Evolutionary conservation across 1,140 invertebrate genomes (phyloP).

Genomic region (Bombus difficillimus): DNA sequence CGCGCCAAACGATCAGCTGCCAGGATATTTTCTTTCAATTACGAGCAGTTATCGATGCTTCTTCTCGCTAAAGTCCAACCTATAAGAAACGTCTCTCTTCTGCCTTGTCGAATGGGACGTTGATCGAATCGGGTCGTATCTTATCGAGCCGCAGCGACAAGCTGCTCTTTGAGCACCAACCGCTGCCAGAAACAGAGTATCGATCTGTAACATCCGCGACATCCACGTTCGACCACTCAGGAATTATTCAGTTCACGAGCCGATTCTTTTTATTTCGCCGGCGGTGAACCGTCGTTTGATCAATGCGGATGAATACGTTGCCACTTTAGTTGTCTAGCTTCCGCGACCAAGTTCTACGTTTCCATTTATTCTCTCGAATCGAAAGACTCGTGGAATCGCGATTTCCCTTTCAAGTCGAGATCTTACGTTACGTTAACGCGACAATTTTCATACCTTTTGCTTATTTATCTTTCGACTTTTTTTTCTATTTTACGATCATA

Average conservation of each 20-base stretch:
- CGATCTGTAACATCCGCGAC: constrained; percentile 41
- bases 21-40: constrained; percentile 6
- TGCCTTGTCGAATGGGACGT: neutral
- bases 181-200: constrained; percentile 36
- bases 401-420: neutral
- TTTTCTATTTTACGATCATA: no score
- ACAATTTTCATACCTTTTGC: no score
- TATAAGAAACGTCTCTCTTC: neutral
- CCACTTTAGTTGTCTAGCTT: neutral
- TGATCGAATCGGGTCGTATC: constrained; percentile 41
- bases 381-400: neutral
- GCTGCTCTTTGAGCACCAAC: constrained; percentile 24
- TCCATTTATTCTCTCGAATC: no score
- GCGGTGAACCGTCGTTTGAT: neutral
- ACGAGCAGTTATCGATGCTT: neutral
- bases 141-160: constrained; percentile 50
- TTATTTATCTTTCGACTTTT: no score
- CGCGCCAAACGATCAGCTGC: neutral
- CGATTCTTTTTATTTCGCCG: neutral
- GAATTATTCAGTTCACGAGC: constrained; percentile 38
- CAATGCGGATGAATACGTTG: constrained; percentile 1
- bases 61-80: neutral
- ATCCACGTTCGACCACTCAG: neutral
- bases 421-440: no score
- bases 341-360: no score